Percentiles rank a stretch among this genome's conserved stretches.
phyloP scores from a whole-genome alignment of 1,140 invertebrate species.

The Daktulosphaira vitifoliae region DNA sequence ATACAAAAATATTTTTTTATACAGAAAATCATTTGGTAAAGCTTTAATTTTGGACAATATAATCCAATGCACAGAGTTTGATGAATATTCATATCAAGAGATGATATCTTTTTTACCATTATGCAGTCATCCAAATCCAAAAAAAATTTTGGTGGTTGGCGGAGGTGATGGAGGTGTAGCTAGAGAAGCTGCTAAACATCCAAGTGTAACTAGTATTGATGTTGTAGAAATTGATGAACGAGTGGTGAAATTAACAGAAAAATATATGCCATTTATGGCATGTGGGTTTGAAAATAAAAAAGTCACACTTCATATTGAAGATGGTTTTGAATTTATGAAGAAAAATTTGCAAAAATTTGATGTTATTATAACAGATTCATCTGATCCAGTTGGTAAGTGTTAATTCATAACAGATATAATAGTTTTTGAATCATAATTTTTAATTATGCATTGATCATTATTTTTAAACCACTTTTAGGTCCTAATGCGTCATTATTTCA shows the following conservation, averaged over 20 bases:
- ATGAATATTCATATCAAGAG: constrained; percentile 98
- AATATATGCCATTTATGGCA: constrained; percentile 85
- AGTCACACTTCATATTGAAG: constrained; percentile 73
- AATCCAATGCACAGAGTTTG: constrained; percentile 91
- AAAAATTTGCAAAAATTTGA: constrained; percentile 79
- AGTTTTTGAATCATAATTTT: not conserved
- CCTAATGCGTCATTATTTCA: constrained; percentile 65
- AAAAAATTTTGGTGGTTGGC: constrained; percentile 85
- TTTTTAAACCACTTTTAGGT: constrained; percentile 44
- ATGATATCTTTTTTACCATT: constrained; percentile 94
- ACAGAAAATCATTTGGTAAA: constrained; percentile 75
- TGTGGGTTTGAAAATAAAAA: constrained; percentile 75
- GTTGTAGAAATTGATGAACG: constrained; percentile 91
- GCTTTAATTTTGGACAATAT: constrained; percentile 89
- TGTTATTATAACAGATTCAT: constrained; percentile 95
- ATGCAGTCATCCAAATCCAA: constrained; percentile 79
- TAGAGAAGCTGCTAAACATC: constrained; percentile 89
- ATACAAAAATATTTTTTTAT: no score
- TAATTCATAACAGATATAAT: not conserved
- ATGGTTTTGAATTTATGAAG: constrained; percentile 90
- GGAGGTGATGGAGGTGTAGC: constrained; percentile 96
- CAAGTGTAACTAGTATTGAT: constrained; percentile 70
- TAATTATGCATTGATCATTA: not conserved
- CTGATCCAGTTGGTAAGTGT: constrained; percentile 74
- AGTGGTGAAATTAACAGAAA: constrained; percentile 83